Evolutionary conservation across 2,113 vertebrate genomes (phyloP), one percentile per base, ranked within the genome.

Genomic region (Taxidea taxus): DNA sequence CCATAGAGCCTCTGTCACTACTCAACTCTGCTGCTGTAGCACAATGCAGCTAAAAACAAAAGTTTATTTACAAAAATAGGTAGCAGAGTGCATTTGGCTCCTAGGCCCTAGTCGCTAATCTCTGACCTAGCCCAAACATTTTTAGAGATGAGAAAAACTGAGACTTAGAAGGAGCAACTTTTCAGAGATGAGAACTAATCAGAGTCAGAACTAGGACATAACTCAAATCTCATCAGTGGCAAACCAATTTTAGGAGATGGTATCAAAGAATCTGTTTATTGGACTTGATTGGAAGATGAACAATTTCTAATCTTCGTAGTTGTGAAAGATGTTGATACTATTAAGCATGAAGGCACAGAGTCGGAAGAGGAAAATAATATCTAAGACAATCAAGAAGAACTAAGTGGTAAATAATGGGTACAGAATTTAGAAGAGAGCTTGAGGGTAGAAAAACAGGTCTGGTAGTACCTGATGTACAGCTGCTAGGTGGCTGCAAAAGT

Each of bases 91-190:
- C 20, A 47, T 86, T 49, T 68, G 34, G 39, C n/a, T 25, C 47
- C 47, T 44, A 29, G 27, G 20, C 9, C 51, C 70, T 80, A 27
- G 27, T 3, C 21, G 44, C 14, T 27, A 0, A 66, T 7, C 9
- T 77, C 31, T 74, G 21, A 89, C 64, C 13, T 60, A 39, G 29
- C 44, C 7, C 13, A 74, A 84, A 88, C 54, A 72, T 81, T 88
- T 87, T 88, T 64, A 90, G 25, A 80, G 44, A 85, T 56, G 44
- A 97, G 29, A 90, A 92, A 95, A 90, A 27, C 37, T 49, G 47
- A 62, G 37, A 23, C 21, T 70, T 60, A 70, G 16, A 80, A 70
- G 18, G 12, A 62, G 6, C 18, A 75, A 70, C 18, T 94, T 90
- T 90, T 90, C 92, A 96, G 25, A 88, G 21, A 14, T 94, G 4